Base-by-base conservation (phyloP, 2,888 invertebrate genomes). In the Hartigia nigra region DNA sequence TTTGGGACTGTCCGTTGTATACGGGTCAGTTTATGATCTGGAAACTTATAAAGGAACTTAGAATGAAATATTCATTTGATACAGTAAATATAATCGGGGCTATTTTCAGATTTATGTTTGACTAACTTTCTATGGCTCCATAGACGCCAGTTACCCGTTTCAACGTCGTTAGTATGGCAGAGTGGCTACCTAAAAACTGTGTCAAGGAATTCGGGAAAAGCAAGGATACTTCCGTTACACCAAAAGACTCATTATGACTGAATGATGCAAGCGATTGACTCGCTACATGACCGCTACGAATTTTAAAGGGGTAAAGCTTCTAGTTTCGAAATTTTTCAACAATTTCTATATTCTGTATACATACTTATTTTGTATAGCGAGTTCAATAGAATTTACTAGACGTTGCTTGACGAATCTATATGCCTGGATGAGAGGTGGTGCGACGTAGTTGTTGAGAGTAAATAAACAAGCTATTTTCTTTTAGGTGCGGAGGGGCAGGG, bases 181-280 rank as follows among this genome's bases (percentile, higher is more conserved):
- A 55, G 55, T 55, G 23, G 23, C 23, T 31, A 31, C 32, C 37
- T 70, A 39, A 70, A 34, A 84, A 83, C 74, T 31, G 77, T 84
- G 83, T 82, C 83, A 84, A 84, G 83, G 81, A 37, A 36, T 80
- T 77, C 36, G 74, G 75, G 74, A 55, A 77, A 12, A 79, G 72
- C 23, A 55, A 55, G 55, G 55, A 55, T 9, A 55, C 55, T 55
- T 55, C 55, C 55, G 55, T 55, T 55, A 55, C 55, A 23, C 55
- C 9, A 14, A 55, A 55, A 55, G 9, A 2, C 55, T 55, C 23
- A 23, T 55, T 55, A 55, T 55, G 23, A 55, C 23, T 55, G 55
- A 55, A 39, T 23, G 55, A 55, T 55, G 23, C 55, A 23, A 55
- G 23, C 23, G 9, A 23, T 23, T 23, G 23, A 55, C 0, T 23